Base-by-base conservation (phyloP, 2,888 invertebrate species). In the Leucophenga montana region DNA sequence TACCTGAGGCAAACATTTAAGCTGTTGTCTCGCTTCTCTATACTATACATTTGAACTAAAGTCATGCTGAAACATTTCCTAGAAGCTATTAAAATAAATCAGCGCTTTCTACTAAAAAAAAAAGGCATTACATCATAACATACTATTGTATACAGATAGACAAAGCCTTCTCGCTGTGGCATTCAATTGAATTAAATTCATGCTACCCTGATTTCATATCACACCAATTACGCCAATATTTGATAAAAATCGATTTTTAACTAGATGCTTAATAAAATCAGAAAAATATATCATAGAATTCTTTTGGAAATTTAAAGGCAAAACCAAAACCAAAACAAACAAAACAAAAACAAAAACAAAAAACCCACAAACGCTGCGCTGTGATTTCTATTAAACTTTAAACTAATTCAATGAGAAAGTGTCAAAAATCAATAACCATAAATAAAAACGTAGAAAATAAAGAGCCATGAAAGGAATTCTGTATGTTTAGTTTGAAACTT, bases 401-500 rank as follows among this genome's bases (percentile, higher is more conserved):
- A 68, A 70, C 74, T 82, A 84, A 84, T 83, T 84, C 84, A 84
- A 84, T 83, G 83, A 82, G 83, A 81, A 83, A 83, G 84, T 82
- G 82, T 82, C 82, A 83, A 82, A 84, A 82, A 84, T 84, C 84
- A 84, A 83, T 82, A 83, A 83, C 76, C 77, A 83, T 84, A 84
- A 82, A 84, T 79, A 83, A 80, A 77, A 76, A 77, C 13, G 48
- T 50, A 6, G 16, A 50, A 50, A 16, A 78, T 74, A 16, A 16
- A 39, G 39, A 8, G 39, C 39, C 3, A 68, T 61, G 64, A 46
- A 50, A 3, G n/a, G 16, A 5, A 50, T 13, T 13, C 5, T 8
- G 11, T 8, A 8, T 11, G 11, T 8, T 39, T 39, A 39, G 11
- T 39, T 39, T 8, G 39, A 39, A 39, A 8, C 39, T 11, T 8